Conservation (phyloP, 64 coral and sea anemone species). For the Stichodactyla helianthus region DNA sequence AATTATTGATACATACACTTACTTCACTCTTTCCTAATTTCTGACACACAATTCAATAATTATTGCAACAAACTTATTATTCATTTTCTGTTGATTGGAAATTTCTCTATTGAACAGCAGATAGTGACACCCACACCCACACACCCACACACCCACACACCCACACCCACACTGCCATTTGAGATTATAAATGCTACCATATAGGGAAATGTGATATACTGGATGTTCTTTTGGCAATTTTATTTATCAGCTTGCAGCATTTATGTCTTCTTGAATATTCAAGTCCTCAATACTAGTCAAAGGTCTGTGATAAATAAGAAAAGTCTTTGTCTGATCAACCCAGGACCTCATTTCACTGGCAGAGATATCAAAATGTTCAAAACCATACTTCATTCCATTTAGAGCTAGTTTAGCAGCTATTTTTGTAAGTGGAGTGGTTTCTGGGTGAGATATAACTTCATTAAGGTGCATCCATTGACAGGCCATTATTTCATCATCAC, state of each 20-base stretch:
- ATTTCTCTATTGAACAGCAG: too few relatives aligned
- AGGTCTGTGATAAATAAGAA: slow-evolving; percentile 68
- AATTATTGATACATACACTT: too few relatives aligned
- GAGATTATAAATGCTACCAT: not conserved
- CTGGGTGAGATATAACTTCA: slow-evolving; percentile 45
- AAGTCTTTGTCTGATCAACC: slow-evolving; percentile 68
- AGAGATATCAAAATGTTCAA: slow-evolving; percentile 79
- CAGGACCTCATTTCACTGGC: slow-evolving; percentile 58
- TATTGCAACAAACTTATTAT: too few relatives aligned
- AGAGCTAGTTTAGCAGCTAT: slow-evolving; percentile 58
- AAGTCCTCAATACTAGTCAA: slow-evolving; percentile 11
- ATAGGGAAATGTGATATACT: not conserved
- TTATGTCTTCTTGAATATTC: not conserved
- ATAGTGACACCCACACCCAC: too few relatives aligned
- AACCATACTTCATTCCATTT: slow-evolving; percentile 71
- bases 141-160: too few relatives aligned
- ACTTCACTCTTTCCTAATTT: too few relatives aligned
- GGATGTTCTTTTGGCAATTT: not conserved
- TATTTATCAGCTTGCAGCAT: not conserved
- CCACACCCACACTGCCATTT: too few relatives aligned
- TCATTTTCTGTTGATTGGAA: too few relatives aligned
- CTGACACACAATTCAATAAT: too few relatives aligned
- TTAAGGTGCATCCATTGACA: slow-evolving; percentile 86
- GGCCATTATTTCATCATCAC: slow-evolving; percentile 69
- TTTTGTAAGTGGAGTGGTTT: slow-evolving; percentile 70